Percentiles rank a stretch among this genome's conserved stretches.
Evolutionary conservation across 2,113 vertebrate species (phyloP).

Genomic region (Steatornis caripensis): DNA sequence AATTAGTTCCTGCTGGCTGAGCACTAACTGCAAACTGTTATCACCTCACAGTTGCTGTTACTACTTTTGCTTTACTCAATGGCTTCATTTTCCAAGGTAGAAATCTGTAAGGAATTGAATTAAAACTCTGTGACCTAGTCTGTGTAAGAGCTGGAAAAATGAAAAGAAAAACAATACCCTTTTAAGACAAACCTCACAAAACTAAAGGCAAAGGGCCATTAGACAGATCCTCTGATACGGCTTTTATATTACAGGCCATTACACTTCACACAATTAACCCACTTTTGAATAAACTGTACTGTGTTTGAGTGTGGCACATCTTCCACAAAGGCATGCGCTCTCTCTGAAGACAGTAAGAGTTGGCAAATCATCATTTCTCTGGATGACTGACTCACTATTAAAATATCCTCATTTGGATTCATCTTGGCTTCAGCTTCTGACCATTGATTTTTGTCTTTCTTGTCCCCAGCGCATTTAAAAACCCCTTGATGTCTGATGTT

Average conservation of each 20-base stretch:
- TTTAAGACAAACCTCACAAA: neutral
- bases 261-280: neutral
- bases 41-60: neutral
- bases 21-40: slow-evolving; percentile 34
- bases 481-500: neutral
- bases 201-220: neutral
- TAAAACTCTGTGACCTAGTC: neutral
- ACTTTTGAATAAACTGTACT: slow-evolving; percentile 15
- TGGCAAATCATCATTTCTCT: slow-evolving; percentile 9
- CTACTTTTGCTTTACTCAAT: neutral
- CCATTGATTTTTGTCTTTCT: slow-evolving; percentile 4
- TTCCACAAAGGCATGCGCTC: neutral
- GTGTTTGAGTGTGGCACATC: slow-evolving; percentile 1
- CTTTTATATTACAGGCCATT: neutral
- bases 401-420: slow-evolving; percentile 53
- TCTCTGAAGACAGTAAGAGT: neutral
- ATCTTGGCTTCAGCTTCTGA: slow-evolving; percentile 25
- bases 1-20: slow-evolving; percentile 33
- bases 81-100: slow-evolving; percentile 26
- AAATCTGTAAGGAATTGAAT: neutral
- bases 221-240: neutral
- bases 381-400: slow-evolving; percentile 52
- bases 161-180: neutral
- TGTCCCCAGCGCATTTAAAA: neutral
- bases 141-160: neutral